A percentile compares a stretch with the other conserved stretches of the same genome.
Conservation (phyloP, 2,888 invertebrate genomes). For the Acrobasis repandana region DNA sequence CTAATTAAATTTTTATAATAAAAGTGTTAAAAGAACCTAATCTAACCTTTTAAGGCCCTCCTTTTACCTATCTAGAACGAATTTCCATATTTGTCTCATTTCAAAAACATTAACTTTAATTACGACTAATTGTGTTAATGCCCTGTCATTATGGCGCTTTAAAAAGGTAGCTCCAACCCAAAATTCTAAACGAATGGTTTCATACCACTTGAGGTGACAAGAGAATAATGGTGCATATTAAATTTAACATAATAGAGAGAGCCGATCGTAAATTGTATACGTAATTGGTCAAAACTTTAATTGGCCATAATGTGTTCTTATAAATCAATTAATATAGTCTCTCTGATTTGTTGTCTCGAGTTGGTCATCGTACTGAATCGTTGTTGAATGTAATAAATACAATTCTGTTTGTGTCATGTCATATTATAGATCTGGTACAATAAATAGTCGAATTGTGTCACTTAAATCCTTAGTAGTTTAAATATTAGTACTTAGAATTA, state of each 20-base stretch:
- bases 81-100: slow-evolving; percentile 9
- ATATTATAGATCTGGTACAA: slow-evolving; percentile 32
- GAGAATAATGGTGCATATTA: slow-evolving; percentile 43
- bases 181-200: slow-evolving; percentile 39
- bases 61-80: slow-evolving; percentile 7
- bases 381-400: slow-evolving; percentile 43
- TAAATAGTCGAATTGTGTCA: slow-evolving; percentile 29
- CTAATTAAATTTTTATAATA: not conserved
- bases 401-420: slow-evolving; percentile 38
- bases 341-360: slow-evolving; percentile 52
- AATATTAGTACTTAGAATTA: not conserved
- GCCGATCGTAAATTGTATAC: slow-evolving; percentile 47
- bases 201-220: slow-evolving; percentile 46
- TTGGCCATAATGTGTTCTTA: slow-evolving; percentile 64
- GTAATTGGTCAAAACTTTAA: slow-evolving; percentile 64
- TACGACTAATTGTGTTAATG: slow-evolving; percentile 14
- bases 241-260: slow-evolving; percentile 48
- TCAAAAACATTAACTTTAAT: slow-evolving; percentile 10
- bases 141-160: not conserved
- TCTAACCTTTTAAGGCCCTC: not conserved
- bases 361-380: slow-evolving; percentile 46
- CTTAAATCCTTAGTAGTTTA: not conserved
- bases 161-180: slow-evolving; percentile 14
- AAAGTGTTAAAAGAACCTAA: not conserved
- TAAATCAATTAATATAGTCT: slow-evolving; percentile 67